Evolutionary conservation across 2,888 invertebrate species (phyloP).

Genomic region (Ochropacha duplaris): DNA sequence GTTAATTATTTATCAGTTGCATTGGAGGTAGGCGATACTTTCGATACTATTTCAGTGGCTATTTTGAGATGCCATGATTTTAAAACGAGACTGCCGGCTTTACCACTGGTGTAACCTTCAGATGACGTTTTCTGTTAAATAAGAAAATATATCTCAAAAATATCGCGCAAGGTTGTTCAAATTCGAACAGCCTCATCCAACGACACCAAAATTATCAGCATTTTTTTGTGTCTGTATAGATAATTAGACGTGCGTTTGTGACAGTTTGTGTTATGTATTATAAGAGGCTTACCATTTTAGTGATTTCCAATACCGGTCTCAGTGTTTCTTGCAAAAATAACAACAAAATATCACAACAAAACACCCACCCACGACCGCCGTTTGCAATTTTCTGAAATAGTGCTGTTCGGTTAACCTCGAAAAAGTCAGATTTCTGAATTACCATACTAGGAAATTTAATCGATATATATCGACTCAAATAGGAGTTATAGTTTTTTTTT

Average conservation of each 20-base stretch:
- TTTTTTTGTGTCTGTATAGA: not conserved
- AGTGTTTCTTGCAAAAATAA: conserved; percentile 47
- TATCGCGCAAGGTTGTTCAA: conserved; percentile 8
- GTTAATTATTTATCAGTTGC: not conserved
- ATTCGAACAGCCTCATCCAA: conserved; percentile 19
- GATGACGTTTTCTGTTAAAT: not conserved
- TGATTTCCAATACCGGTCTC: conserved; percentile 41
- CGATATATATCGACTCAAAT: not conserved
- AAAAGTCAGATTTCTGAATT: too few species aligned
- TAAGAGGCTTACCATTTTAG: conserved; percentile 58
- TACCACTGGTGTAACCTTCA: not conserved
- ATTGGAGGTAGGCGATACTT: not conserved
- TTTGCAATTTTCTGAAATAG: conserved; percentile 57
- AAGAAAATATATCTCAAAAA: not conserved
- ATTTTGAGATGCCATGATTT: not conserved
- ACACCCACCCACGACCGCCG: conserved; percentile 61
- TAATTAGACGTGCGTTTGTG: not conserved
- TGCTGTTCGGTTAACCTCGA: conserved; percentile 23
- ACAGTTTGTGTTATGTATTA: too few species aligned
- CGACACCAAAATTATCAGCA: not conserved
- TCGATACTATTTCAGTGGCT: not conserved
- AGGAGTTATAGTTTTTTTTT: too few species aligned
- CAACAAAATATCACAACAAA: conserved; percentile 71
- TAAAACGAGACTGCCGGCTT: not conserved
- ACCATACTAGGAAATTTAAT: too few species aligned